These are phyloP conservation scores for Dryoscopus gambensis DNA, from an alignment of 2,113 vertebrate species.

Conservation along the genomic window DNA sequence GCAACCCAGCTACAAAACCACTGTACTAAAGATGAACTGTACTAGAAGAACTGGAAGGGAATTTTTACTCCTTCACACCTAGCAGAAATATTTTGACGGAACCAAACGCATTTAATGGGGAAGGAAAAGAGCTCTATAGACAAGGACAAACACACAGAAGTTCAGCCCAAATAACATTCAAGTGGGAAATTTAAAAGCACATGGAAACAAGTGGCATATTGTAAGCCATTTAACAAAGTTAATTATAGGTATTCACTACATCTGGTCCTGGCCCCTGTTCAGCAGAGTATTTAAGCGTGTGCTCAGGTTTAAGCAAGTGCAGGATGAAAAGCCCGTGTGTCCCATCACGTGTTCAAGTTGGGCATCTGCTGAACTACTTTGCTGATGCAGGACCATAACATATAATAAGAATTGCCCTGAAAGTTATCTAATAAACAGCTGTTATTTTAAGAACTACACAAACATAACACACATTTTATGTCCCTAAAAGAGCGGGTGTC, in stretches of 20 bases:
- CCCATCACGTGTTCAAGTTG: background rate
- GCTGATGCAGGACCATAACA: background rate
- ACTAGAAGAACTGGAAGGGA: background rate
- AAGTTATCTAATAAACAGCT: constrained; percentile 39
- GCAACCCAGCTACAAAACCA: background rate
- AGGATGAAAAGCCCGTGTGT: background rate
- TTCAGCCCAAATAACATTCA: background rate
- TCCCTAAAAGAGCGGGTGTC: background rate
- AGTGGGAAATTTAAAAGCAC: constrained; percentile 27
- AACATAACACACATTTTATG: background rate
- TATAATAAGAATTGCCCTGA: background rate
- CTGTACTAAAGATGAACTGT: background rate
- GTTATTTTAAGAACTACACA: background rate
- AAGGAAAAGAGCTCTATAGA: background rate
- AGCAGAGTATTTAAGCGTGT: constrained; percentile 15
- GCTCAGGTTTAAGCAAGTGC: background rate
- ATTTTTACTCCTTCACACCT: background rate
- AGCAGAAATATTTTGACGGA: background rate
- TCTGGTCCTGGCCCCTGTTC: constrained; percentile 17
- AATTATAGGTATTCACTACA: constrained; percentile 32
- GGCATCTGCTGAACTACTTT: constrained; percentile 22
- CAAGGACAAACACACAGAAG: background rate
- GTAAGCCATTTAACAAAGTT: constrained; percentile 46
- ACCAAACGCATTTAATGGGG: background rate
- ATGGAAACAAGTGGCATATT: constrained; percentile 28